Conservation (phyloP, 2,797 vertebrate genomes). For the Toxotes lorentzi region DNA sequence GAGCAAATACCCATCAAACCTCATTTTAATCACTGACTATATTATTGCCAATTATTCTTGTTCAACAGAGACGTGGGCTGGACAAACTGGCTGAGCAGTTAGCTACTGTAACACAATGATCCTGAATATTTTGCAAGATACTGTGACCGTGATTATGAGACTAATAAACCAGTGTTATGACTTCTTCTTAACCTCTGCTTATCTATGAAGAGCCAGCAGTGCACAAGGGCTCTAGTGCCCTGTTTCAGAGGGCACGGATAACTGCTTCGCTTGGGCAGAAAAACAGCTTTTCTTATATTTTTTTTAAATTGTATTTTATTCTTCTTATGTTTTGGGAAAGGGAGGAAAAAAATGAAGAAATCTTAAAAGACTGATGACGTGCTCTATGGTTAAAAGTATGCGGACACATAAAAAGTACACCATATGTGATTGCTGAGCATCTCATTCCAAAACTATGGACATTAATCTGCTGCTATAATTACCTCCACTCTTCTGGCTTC, state of each 20-base stretch:
- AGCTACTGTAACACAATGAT: conserved; percentile 29
- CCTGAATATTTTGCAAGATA: conserved; percentile 32
- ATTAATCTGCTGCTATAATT: background rate
- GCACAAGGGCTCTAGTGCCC: background rate
- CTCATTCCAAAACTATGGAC: background rate
- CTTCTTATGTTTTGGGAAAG: background rate
- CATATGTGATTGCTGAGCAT: background rate
- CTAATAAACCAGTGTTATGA: conserved; percentile 14
- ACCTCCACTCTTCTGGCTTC: background rate
- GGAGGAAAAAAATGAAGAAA: background rate
- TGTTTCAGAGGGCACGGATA: conserved; percentile 3
- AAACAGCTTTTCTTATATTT: background rate
- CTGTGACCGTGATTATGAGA: conserved; percentile 28
- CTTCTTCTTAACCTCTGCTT: conserved; percentile 48
- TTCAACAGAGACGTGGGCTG: background rate
- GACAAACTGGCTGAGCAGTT: conserved; percentile 42
- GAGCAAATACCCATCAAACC: background rate
- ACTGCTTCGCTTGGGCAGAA: background rate
- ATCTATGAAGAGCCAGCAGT: conserved; percentile 59
- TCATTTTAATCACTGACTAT: conserved; percentile 6
- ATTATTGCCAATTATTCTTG: conserved; percentile 3
- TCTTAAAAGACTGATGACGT: background rate
- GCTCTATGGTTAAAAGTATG: too few species aligned
- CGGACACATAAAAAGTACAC: background rate
- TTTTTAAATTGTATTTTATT: background rate